Evolutionary conservation across 2,113 vertebrate species (phyloP).

Genomic region (Vidua macroura): DNA sequence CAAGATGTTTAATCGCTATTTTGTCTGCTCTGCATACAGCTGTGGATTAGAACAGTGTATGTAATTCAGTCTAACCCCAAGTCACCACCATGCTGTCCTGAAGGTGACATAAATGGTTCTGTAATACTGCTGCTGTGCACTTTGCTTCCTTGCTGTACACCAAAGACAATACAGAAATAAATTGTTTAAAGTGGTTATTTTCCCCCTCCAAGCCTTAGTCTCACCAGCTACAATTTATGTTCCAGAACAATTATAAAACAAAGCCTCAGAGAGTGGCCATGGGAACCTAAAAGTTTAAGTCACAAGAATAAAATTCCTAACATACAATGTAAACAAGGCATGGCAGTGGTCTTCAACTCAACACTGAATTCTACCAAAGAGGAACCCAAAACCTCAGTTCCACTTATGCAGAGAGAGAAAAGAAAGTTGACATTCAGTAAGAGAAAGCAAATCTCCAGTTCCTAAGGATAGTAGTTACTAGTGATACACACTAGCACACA

Average conservation of each 20-base stretch:
- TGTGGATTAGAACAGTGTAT: background rate
- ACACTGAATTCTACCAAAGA: background rate
- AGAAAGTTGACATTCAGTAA: background rate
- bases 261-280: background rate
- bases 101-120: background rate
- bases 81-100: background rate
- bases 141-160: background rate
- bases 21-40: background rate
- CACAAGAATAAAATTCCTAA: background rate
- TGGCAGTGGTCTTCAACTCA: background rate
- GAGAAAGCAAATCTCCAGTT: background rate
- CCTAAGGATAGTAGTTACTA: background rate
- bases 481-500: background rate
- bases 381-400: background rate
- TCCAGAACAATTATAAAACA: background rate
- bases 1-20: background rate
- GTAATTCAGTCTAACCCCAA: background rate
- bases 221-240: background rate
- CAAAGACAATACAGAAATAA: constrained; percentile 18
- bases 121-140: background rate
- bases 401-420: background rate
- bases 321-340: background rate
- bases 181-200: background rate
- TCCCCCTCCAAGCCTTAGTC: background rate
- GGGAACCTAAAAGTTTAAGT: background rate